Conservation (phyloP, 2,113 vertebrate genomes). For the Cebidichthys violaceus region DNA sequence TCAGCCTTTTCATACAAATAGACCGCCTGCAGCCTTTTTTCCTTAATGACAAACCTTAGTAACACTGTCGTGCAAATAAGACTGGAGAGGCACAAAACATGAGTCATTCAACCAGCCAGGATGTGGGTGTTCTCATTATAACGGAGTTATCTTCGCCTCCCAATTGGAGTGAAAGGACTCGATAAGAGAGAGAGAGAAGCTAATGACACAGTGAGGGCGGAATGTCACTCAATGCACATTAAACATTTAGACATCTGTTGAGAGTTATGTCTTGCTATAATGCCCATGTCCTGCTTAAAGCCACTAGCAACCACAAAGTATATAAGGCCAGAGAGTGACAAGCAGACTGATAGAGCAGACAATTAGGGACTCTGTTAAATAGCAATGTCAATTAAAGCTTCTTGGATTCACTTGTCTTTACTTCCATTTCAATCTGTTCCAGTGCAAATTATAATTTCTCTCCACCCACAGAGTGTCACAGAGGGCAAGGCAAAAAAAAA, state of each 20-base stretch:
- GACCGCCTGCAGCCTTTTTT: conserved; percentile 39
- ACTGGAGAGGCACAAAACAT: conserved; percentile 58
- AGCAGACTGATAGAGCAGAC: conserved; percentile 48
- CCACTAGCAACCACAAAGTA: conserved; percentile 30
- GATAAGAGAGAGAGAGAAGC: conserved; percentile 71
- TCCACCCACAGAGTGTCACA: conserved; percentile 45
- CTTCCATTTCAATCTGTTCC: conserved; percentile 54
- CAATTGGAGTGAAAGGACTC: conserved; percentile 68
- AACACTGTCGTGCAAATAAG: conserved; percentile 54
- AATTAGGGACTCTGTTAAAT: conserved; percentile 66
- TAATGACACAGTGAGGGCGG: conserved; percentile 75
- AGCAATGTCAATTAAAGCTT: conserved; percentile 60
- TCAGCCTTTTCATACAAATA: conserved; percentile 56
- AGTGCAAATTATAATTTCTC: conserved; percentile 60
- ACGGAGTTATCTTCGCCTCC: conserved; percentile 69
- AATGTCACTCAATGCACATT: conserved; percentile 77
- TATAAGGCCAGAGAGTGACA: conserved; percentile 53
- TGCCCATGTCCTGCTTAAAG: conserved; percentile 59
- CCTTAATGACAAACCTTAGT: conserved; percentile 65
- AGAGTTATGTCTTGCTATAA: conserved; percentile 59
- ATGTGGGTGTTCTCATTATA: conserved; percentile 77
- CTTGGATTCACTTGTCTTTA: conserved; percentile 57
- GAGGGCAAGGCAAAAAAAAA: conserved; percentile 18
- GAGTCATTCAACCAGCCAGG: conserved; percentile 56
- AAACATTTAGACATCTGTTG: conserved; percentile 80